These are phyloP conservation scores for Diorhabda carinulata DNA, from an alignment of 1,140 invertebrate species.

Conservation along the genomic window DNA sequence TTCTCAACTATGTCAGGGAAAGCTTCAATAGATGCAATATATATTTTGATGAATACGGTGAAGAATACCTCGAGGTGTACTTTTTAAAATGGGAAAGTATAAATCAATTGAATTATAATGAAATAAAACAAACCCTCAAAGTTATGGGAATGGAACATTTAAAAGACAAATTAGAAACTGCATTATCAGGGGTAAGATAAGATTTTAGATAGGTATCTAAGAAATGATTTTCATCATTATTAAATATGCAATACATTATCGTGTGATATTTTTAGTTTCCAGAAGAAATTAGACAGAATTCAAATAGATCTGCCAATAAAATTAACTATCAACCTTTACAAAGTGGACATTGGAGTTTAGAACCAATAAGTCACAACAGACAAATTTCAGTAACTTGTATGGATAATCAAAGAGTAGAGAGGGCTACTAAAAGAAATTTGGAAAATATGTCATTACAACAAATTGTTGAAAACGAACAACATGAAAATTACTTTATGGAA, in stretches of 20 bases:
- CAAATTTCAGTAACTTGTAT: too few species aligned
- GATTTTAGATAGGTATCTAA: neutral
- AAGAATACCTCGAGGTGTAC: constrained; percentile 34
- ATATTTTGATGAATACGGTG: constrained; percentile 12
- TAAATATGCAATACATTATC: neutral
- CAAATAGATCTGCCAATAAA: neutral
- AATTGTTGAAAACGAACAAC: too few species aligned
- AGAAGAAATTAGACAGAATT: neutral
- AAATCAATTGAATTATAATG: constrained; percentile 11
- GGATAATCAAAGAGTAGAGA: too few species aligned
- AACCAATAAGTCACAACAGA: neutral
- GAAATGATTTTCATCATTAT: neutral
- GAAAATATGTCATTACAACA: too few species aligned
- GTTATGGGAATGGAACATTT: constrained; percentile 27
- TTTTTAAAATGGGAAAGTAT: constrained; percentile 34
- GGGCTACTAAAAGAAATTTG: too few species aligned
- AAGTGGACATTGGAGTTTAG: neutral
- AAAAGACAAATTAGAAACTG: neutral
- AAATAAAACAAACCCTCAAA: constrained; percentile 35
- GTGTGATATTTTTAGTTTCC: neutral
- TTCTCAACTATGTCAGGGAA: constrained; percentile 27
- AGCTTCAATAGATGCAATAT: constrained; percentile 24
- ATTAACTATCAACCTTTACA: neutral
- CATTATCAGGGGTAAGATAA: neutral
- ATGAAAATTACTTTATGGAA: too few species aligned